phyloP scores from a whole-genome alignment of 2,797 vertebrate genomes.

The Phoxinus dragarum region DNA sequence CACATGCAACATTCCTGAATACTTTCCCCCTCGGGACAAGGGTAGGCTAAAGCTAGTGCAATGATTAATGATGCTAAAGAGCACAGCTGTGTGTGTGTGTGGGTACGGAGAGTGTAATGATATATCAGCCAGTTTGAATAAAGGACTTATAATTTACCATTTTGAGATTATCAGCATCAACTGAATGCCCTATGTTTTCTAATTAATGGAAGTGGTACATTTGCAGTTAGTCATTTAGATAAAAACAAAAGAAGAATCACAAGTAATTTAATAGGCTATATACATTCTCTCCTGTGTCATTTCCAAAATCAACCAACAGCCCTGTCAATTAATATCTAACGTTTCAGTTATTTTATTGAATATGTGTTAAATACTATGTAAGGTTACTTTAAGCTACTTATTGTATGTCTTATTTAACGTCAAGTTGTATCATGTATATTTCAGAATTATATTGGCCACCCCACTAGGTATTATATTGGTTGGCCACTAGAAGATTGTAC shows the following conservation, averaged over 20 bases:
- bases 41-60: neutral
- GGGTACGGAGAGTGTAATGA: neutral
- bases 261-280: neutral
- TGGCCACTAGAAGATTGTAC: neutral
- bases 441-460: neutral
- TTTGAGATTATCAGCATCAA: neutral
- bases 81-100: conserved; percentile 23
- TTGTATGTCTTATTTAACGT: neutral
- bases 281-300: neutral
- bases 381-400: neutral
- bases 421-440: neutral
- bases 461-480: neutral
- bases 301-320: neutral
- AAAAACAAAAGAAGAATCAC: neutral
- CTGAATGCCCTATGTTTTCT: neutral
- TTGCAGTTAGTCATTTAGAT: neutral
- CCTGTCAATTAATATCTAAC: neutral
- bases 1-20: conserved; percentile 26
- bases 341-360: neutral
- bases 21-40: neutral
- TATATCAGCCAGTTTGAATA: conserved; percentile 1
- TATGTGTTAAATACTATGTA: neutral
- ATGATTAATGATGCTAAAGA: conserved; percentile 22
- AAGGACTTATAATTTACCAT: neutral
- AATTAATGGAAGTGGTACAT: neutral